Evolutionary conservation across 2,888 invertebrate species (phyloP).

Genomic region (Conomelus anceps): DNA sequence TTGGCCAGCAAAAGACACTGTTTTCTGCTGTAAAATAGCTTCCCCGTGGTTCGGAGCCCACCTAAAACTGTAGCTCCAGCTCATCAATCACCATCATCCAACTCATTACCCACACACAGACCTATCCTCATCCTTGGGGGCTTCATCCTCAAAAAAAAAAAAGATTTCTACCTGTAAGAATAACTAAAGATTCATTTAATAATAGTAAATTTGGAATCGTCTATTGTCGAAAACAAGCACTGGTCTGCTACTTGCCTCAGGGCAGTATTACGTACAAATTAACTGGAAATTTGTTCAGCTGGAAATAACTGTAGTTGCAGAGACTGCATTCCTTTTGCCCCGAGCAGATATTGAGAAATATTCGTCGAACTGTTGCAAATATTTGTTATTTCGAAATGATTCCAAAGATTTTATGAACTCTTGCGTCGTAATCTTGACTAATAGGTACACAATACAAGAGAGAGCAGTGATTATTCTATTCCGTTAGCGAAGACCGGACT

Average conservation of each 20-base stretch:
- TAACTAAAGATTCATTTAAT: not conserved
- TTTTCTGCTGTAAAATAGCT: too few relatives aligned
- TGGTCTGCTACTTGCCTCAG: not conserved
- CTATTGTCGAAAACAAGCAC: not conserved
- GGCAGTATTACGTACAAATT: not conserved
- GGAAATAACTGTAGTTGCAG: not conserved
- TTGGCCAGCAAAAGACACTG: too few relatives aligned
- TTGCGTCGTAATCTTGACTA: not conserved
- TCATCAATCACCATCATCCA: too few relatives aligned
- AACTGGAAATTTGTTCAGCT: not conserved
- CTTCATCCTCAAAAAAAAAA: too few relatives aligned
- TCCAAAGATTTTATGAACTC: not conserved
- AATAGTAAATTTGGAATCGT: not conserved
- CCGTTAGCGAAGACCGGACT: not conserved
- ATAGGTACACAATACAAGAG: too few relatives aligned
- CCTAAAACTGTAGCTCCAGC: too few relatives aligned
- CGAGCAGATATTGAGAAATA: not conserved
- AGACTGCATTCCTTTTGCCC: not conserved
- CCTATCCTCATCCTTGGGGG: too few relatives aligned
- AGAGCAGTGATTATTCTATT: not conserved
- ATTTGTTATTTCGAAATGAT: not conserved
- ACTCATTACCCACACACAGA: too few relatives aligned
- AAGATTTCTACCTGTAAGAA: too few relatives aligned
- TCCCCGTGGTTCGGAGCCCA: too few relatives aligned
- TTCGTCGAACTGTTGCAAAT: not conserved